Conservation (phyloP, 1,140 invertebrate species). For the Condylostylus longicornis region DNA sequence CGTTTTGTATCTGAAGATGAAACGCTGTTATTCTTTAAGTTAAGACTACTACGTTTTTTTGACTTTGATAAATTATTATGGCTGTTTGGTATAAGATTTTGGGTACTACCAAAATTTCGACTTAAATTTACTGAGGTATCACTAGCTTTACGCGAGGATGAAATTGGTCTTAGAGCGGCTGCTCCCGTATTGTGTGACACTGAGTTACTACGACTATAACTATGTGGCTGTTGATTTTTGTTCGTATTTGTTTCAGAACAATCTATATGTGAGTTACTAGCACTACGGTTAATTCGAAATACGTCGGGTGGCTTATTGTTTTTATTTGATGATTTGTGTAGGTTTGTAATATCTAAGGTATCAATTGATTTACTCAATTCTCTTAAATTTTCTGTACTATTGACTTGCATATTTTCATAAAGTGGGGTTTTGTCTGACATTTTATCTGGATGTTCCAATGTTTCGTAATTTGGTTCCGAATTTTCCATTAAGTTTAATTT, state of each 20-base stretch:
- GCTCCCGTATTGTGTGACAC: not conserved
- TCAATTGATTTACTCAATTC: too few species aligned
- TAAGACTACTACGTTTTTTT: constrained; percentile 28
- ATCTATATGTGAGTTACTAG: not conserved
- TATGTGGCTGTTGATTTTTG: not conserved
- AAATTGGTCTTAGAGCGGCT: not conserved
- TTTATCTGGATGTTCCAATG: constrained; percentile 19
- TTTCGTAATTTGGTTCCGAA: constrained; percentile 26
- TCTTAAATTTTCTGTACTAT: too few species aligned
- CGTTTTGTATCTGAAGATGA: constrained; percentile 11
- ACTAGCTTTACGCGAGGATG: not conserved
- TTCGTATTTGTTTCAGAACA: not conserved
- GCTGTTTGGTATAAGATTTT: constrained; percentile 23
- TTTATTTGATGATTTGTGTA: too few species aligned
- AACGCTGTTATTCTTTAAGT: constrained; percentile 22
- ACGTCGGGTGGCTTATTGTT: too few species aligned
- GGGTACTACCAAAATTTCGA: constrained; percentile 27
- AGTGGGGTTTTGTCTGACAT: constrained; percentile 8
- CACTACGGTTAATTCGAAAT: constrained; percentile 7
- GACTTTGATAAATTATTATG: constrained; percentile 21
- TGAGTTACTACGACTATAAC: constrained; percentile 1
- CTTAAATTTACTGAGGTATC: constrained; percentile 19
- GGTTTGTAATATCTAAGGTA: too few species aligned
- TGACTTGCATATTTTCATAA: constrained; percentile 25
- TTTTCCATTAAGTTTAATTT: constrained; percentile 29